phyloP scores from a whole-genome alignment of 2,888 invertebrate species.

The Emmelina monodactyla region DNA sequence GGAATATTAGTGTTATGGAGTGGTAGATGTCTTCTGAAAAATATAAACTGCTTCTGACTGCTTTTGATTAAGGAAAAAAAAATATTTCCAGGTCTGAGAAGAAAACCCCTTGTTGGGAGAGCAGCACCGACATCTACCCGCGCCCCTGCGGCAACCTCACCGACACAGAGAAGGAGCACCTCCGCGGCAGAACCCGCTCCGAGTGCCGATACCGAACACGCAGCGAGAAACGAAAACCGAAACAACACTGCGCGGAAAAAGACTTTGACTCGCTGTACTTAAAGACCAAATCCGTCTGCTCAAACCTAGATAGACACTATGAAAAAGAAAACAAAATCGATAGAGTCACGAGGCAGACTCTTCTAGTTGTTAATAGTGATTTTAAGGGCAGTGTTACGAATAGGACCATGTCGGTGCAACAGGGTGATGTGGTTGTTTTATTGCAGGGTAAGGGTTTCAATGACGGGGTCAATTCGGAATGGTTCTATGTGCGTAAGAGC shows the following conservation, averaged over 20 bases:
- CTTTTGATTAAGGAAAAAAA: too few species aligned
- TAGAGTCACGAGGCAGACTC: slow-evolving; percentile 70
- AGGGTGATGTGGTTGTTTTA: slow-evolving; percentile 79
- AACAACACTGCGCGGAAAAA: slow-evolving; percentile 70
- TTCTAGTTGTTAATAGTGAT: slow-evolving; percentile 75
- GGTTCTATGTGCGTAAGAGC: slow-evolving; percentile 78
- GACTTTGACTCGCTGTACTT: slow-evolving; percentile 77
- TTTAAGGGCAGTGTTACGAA: slow-evolving; percentile 65
- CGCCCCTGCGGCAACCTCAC: slow-evolving; percentile 83
- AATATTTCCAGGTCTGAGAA: slow-evolving; percentile 59
- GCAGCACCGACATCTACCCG: slow-evolving; percentile 81
- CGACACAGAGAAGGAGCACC: slow-evolving; percentile 76
- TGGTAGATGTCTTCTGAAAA: too few species aligned
- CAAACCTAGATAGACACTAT: slow-evolving; percentile 31
- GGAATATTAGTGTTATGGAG: too few species aligned
- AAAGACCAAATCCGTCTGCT: slow-evolving; percentile 51
- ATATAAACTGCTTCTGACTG: too few species aligned
- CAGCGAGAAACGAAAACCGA: slow-evolving; percentile 32
- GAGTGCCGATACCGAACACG: slow-evolving; percentile 70
- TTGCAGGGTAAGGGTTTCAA: slow-evolving; percentile 49
- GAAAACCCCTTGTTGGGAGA: slow-evolving; percentile 81
- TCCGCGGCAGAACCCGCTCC: slow-evolving; percentile 70
- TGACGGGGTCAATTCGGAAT: slow-evolving; percentile 69
- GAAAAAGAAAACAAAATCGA: slow-evolving; percentile 27
- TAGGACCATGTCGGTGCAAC: slow-evolving; percentile 69